Evolutionary conservation across 2,888 invertebrate species (phyloP), one percentile per base, ranked within the genome.

Genomic region (Drosophila pullipes): DNA sequence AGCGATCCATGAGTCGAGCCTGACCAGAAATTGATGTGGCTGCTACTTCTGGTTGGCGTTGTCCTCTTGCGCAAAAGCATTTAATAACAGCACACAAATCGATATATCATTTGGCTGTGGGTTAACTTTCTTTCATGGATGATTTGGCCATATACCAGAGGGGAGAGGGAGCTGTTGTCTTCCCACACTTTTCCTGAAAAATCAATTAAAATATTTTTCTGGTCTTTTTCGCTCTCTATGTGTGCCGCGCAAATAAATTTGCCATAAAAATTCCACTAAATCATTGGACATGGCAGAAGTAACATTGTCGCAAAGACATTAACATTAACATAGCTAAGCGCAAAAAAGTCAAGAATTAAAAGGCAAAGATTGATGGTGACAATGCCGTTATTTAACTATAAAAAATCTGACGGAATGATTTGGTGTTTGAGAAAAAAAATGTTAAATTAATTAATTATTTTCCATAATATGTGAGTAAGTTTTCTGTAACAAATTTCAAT

Each of bases 31-130:
- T 90, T 89, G 85, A 85, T 85, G 90, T 89, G 90, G 71, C 72
- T 81, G 84, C 85, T 86, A 76, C 89, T 82, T 70, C 70, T 80
- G 66, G 66, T 62, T 85, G 85, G 77, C 82, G 76, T 79, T 81
- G 82, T 74, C 65, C 71, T 72, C 72, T 74, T 76, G 78, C 66
- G 82, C 69, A 77, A 77, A 77, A 81, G 83, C 89, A 91, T 87
- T 87, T 91, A 89, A 87, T 91, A 91, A 89, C 90, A 91, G 81
- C 81, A 74, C 73, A 78, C 90, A 85, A 85, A 83, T 79, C 91
- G 90, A 87, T 87, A 91, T 91, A 87, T 87, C 87, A 87, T 87
- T 82, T 69, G 81, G 72, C 74, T 74, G 59, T 75, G 78, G 74
- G 78, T 79, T 83, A 89, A 86, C 90, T 89, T 90, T 89, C 91